Conservation (phyloP, 1,140 invertebrate genomes). For the Caenorhabditis inopinata region DNA sequence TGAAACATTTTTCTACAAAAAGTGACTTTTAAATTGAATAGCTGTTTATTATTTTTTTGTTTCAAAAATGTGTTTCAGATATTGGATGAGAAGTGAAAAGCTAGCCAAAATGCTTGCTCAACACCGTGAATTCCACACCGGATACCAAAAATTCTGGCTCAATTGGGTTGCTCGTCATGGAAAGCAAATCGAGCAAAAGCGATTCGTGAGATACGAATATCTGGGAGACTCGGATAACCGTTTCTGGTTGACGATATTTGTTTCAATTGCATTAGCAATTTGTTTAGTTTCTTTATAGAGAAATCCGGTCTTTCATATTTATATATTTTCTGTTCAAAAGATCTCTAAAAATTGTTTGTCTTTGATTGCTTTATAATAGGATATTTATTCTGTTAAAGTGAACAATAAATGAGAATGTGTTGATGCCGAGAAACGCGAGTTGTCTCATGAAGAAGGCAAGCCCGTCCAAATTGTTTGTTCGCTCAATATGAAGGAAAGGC, state of each 20-base stretch:
- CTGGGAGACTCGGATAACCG: constrained; percentile 25
- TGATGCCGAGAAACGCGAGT: no score
- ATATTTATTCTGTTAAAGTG: no score
- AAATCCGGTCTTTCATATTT: background rate
- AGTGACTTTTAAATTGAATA: no score
- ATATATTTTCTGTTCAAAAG: no score
- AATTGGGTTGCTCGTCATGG: constrained; percentile 42
- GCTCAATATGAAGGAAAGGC: no score
- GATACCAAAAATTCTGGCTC: constrained; percentile 43
- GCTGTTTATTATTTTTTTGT: no score
- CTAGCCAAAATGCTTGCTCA: constrained; percentile 36
- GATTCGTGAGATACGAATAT: constrained; percentile 19
- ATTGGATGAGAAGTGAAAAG: constrained; percentile 16
- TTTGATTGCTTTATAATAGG: no score
- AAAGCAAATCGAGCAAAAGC: background rate
- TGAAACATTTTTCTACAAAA: no score
- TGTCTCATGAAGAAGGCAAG: no score
- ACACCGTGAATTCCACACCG: constrained; percentile 21
- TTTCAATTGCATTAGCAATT: background rate
- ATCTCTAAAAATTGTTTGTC: no score
- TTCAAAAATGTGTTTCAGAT: constrained; percentile 34
- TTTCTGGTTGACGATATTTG: constrained; percentile 6
- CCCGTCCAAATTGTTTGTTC: no score
- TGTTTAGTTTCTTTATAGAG: background rate
- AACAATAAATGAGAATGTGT: no score